A percentile compares a stretch with the other conserved stretches of the same genome.
Conservation (phyloP, 2,888 invertebrate genomes). For the Alentia gelatinosa region DNA sequence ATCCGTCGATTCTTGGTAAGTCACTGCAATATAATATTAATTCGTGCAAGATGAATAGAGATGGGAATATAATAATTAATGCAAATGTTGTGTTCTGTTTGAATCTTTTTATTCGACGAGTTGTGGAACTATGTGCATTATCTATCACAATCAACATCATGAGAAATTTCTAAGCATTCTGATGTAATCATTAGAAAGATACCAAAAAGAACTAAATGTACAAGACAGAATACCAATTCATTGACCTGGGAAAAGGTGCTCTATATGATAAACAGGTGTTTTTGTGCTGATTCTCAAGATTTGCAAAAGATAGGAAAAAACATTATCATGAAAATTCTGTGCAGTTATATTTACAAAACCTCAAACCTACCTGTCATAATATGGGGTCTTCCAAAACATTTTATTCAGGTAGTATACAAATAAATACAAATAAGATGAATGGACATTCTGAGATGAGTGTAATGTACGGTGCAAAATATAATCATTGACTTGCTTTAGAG, state of each 20-base stretch:
- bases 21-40: no score
- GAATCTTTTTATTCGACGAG: not conserved
- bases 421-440: not conserved
- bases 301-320: not conserved
- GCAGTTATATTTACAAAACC: not conserved
- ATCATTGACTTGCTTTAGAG: not conserved
- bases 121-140: not conserved
- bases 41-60: no score
- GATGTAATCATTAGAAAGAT: no score
- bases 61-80: no score
- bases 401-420: not conserved
- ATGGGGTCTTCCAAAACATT: not conserved
- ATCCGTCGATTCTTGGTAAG: no score
- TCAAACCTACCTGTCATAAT: not conserved
- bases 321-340: not conserved
- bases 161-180: no score
- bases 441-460: not conserved
- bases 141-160: no score
- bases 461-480: not conserved
- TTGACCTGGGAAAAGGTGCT: no score
- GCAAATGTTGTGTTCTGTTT: not conserved
- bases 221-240: no score
- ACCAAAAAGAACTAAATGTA: no score
- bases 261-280: no score
- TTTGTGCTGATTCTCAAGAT: not conserved